These are phyloP conservation scores for Polylopha cassiicola DNA, from an alignment of 2,888 invertebrate genomes.

Conservation along the genomic window DNA sequence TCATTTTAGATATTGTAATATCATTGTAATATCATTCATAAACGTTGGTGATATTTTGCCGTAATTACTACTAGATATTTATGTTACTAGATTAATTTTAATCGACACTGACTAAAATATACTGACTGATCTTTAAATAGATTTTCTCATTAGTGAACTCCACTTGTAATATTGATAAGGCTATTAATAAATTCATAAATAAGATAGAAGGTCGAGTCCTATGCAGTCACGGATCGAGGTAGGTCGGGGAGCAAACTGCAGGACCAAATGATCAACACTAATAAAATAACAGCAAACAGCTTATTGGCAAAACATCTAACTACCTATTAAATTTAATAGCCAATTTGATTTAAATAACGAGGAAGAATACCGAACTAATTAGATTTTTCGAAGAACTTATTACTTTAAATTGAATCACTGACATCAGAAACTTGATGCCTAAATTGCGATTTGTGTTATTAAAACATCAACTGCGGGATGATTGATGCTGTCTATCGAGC, in stretches of 20 bases:
- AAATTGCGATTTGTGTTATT: conserved; percentile 38
- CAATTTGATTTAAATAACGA: conserved; percentile 12
- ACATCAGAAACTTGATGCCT: conserved; percentile 31
- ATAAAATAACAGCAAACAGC: conserved; percentile 8
- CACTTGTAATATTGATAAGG: conserved; percentile 46
- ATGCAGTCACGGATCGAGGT: conserved; percentile 57
- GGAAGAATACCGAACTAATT: conserved; percentile 9
- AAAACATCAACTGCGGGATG: conserved; percentile 37
- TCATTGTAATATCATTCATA: too few species aligned
- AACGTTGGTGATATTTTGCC: too few species aligned
- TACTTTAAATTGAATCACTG: conserved; percentile 25
- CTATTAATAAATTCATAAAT: conserved; percentile 65
- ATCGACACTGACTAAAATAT: conserved; percentile 10
- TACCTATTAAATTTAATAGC: conserved; percentile 17
- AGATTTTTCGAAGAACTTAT: conserved; percentile 16
- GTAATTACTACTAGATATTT: too few species aligned
- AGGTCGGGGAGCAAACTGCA: conserved; percentile 57
- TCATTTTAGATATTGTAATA: too few species aligned
- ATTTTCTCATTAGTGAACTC: conserved; percentile 37
- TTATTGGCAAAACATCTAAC: conserved; percentile 4
- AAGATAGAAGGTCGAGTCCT: conserved; percentile 57
- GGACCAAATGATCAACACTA: conserved; percentile 13
- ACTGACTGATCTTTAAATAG: conserved; percentile 38
- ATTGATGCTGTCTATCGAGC: conserved; percentile 40
- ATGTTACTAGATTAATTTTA: conserved; percentile 8